These are phyloP conservation scores for Dendroctonus ponderosae DNA, from an alignment of 1,140 invertebrate genomes.

Conservation along the genomic window DNA sequence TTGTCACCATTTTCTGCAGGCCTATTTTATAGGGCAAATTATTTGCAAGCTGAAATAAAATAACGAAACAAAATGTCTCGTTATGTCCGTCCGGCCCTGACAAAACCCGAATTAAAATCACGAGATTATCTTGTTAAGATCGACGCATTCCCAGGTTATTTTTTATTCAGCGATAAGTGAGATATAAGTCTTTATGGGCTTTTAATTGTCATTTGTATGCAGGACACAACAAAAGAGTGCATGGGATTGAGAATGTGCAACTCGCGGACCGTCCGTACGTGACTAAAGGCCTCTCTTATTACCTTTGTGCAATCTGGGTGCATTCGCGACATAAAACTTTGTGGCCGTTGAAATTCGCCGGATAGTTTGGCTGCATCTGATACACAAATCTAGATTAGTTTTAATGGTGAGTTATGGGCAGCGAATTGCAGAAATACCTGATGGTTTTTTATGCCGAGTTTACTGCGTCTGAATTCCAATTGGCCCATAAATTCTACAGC, in stretches of 20 bases:
- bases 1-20: no score
- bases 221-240: slow-evolving; percentile 8
- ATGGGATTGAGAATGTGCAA: slow-evolving; percentile 4
- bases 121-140: no score
- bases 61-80: no score
- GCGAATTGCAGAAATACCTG: no score
- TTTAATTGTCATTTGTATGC: slow-evolving; percentile 11
- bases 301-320: no score
- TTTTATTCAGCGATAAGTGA: slow-evolving; percentile 5
- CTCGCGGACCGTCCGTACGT: slow-evolving; percentile 1
- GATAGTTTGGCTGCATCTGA: slow-evolving; percentile 1
- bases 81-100: no score
- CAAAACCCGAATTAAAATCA: no score
- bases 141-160: neutral
- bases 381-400: slow-evolving; percentile 5
- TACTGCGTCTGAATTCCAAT: no score
- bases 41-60: no score
- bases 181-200: slow-evolving; percentile 7
- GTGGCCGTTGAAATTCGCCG: slow-evolving; percentile 1
- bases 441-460: no score
- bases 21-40: no score
- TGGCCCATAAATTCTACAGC: no score
- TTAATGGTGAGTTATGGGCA: neutral
- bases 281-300: neutral
- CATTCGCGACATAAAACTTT: neutral